A percentile compares a stretch with the other conserved stretches of the same genome.
Evolutionary conservation across 2,113 vertebrate genomes (phyloP).

Genomic region (Xiphias gladius): DNA sequence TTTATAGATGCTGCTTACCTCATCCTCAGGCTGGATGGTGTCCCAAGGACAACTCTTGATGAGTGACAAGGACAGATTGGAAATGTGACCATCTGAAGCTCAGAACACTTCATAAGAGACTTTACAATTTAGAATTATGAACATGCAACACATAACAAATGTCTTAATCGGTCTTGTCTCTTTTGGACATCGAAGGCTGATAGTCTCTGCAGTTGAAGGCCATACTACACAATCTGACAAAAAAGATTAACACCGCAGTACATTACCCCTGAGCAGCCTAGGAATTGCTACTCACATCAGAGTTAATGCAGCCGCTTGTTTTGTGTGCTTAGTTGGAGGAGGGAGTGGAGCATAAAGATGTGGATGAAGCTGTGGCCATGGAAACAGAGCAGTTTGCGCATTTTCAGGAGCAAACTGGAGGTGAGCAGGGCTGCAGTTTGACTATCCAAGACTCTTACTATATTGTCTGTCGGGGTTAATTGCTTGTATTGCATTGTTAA

Average conservation of each 20-base stretch:
- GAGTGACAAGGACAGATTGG: constrained; percentile 1
- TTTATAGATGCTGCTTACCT: not conserved
- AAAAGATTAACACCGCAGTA: not conserved
- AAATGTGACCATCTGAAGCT: not conserved
- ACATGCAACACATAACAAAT: not conserved
- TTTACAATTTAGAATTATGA: not conserved
- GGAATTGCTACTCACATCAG: not conserved
- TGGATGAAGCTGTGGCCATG: not conserved
- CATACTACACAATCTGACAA: not conserved
- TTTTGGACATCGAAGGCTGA: constrained; percentile 1
- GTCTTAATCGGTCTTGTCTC: not conserved
- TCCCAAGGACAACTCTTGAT: not conserved
- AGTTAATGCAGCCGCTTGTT: not conserved
- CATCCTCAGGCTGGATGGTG: not conserved
- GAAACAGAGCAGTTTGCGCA: not conserved
- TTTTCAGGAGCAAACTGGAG: not conserved
- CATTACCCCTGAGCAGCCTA: not conserved
- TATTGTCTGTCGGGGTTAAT: not conserved
- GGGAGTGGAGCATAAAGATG: not conserved
- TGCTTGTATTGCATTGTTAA: not conserved
- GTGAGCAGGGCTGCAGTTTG: constrained; percentile 1
- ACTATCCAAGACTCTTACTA: not conserved
- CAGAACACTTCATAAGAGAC: not conserved
- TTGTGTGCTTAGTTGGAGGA: not conserved
- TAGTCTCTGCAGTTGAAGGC: not conserved